Conservation (phyloP, 30 jellyfish, hydroid and myxozoan genomes). For the Turritopsis rubra region DNA sequence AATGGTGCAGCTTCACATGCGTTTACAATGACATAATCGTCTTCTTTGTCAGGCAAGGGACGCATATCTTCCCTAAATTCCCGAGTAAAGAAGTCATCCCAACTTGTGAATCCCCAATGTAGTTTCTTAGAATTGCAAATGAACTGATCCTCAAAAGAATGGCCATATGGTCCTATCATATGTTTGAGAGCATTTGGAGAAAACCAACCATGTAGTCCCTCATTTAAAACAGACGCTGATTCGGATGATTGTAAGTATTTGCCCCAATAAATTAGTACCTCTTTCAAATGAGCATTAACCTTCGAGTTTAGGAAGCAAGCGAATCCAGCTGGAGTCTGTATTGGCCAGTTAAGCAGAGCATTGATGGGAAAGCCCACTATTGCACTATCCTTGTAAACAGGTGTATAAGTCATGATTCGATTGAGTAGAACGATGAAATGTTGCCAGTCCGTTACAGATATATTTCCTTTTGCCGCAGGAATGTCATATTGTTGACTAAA, state of each 20-base stretch:
- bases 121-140: neutral
- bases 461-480: neutral
- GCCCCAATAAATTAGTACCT: neutral
- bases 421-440: neutral
- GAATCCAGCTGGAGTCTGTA: neutral
- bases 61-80: neutral
- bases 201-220: neutral
- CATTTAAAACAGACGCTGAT: neutral
- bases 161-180: neutral
- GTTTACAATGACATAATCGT: neutral
- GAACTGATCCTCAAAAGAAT: neutral
- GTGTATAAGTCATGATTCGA: slow-evolving; percentile 4
- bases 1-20: slow-evolving; percentile 16
- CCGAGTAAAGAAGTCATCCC: neutral
- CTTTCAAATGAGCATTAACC: neutral
- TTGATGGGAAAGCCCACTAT: neutral
- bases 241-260: neutral
- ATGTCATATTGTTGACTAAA: neutral
- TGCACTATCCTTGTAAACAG: neutral
- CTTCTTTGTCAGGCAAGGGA: neutral
- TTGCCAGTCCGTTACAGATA: neutral
- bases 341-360: slow-evolving; percentile 2
- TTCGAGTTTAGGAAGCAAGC: neutral
- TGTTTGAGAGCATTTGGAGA: neutral
- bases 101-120: slow-evolving; percentile 6